A percentile compares a stretch with the other conserved stretches of the same genome.
phyloP scores from a whole-genome alignment of 2,113 vertebrate genomes.

The Panthera uncia region DNA sequence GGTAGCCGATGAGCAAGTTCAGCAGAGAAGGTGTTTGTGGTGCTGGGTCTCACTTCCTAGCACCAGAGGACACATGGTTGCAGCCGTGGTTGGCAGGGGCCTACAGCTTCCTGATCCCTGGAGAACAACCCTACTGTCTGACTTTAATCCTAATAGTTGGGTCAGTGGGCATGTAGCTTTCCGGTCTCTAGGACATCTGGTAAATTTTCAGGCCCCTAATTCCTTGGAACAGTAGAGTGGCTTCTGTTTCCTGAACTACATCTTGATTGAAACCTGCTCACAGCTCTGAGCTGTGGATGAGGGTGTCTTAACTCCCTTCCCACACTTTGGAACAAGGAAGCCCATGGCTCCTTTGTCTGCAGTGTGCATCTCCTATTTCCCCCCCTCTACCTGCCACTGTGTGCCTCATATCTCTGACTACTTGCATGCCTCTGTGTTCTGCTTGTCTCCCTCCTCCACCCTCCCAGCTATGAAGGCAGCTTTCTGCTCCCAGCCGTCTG shows the following conservation, averaged over 20 bases:
- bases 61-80: not conserved
- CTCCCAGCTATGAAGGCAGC: too few species aligned
- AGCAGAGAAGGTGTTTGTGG: not conserved
- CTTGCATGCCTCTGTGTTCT: not conserved
- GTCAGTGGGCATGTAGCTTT: accelerated
- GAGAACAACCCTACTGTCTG: not conserved
- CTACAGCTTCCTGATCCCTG: not conserved
- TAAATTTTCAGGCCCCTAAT: not conserved
- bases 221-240: not conserved
- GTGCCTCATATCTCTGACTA: not conserved
- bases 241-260: not conserved
- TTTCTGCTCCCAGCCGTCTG: not conserved
- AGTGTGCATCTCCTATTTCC: not conserved
- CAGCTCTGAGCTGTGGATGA: not conserved
- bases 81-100: accelerated
- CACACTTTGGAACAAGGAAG: not conserved
- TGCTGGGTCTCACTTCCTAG: not conserved
- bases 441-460: not conserved
- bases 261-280: not conserved
- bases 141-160: not conserved
- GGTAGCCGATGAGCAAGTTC: not conserved
- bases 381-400: not conserved
- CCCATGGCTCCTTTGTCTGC: too few species aligned
- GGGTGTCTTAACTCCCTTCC: not conserved
- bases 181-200: not conserved